phyloP scores from a whole-genome alignment of 2,797 vertebrate genomes.

The Masticophis lateralis region DNA sequence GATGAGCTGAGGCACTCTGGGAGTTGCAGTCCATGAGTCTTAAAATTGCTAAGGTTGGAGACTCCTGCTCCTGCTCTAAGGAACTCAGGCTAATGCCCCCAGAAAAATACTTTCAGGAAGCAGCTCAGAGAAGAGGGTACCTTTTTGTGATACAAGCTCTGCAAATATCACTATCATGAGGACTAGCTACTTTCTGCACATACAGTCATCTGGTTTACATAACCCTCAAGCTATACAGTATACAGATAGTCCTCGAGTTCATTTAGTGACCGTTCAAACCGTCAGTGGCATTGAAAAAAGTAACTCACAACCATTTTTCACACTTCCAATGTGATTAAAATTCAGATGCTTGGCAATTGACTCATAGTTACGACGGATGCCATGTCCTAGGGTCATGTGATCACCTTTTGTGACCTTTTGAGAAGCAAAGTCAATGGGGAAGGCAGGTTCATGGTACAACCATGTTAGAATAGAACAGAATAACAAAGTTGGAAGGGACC shows the following conservation, averaged over 20 bases:
- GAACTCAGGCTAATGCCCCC: neutral
- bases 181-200: neutral
- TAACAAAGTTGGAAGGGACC: too few species aligned
- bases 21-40: too few species aligned
- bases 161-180: neutral
- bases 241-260: neutral
- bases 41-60: too few species aligned
- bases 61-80: neutral
- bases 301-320: neutral
- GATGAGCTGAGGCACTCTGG: too few species aligned
- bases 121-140: neutral
- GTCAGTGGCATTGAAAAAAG: neutral
- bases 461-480: neutral
- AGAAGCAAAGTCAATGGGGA: neutral
- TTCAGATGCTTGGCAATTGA: neutral
- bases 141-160: neutral
- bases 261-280: neutral
- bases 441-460: neutral
- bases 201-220: neutral
- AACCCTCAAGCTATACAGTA: neutral
- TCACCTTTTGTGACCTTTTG: neutral
- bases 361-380: neutral
- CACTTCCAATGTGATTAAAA: neutral
- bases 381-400: neutral
- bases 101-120: neutral